Evolutionary conservation across 2,888 invertebrate genomes (phyloP).

Genomic region (Zhuqinia jingwanae): DNA sequence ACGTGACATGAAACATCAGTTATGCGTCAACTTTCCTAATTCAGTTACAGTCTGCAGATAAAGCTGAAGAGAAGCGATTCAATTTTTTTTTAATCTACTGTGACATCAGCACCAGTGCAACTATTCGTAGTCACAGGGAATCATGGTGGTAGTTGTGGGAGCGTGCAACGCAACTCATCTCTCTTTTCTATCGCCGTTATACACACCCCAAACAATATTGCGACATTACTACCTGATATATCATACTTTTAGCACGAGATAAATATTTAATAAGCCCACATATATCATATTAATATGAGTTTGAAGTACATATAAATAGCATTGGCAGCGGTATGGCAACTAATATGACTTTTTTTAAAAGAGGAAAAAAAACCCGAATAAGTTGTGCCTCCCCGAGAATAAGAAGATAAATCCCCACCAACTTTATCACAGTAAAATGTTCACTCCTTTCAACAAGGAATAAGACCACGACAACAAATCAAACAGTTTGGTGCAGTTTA

Average conservation of each 20-base stretch:
- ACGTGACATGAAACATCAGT: background rate
- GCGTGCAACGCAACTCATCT: slow-evolving; percentile 12
- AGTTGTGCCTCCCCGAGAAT: background rate
- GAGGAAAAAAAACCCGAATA: background rate
- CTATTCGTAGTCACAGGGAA: background rate
- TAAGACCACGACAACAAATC: too few species aligned
- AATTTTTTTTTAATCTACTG: slow-evolving; percentile 45
- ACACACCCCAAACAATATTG: background rate
- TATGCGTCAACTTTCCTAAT: slow-evolving; percentile 59
- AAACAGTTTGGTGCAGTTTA: too few species aligned
- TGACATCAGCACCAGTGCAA: slow-evolving; percentile 45
- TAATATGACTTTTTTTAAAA: background rate
- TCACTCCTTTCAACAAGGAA: too few species aligned
- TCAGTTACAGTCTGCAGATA: slow-evolving; percentile 46
- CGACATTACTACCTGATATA: slow-evolving; percentile 9
- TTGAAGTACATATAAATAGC: too few species aligned
- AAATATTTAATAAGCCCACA: slow-evolving; percentile 8
- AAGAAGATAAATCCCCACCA: too few species aligned
- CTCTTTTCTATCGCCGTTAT: too few species aligned
- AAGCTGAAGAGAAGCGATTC: slow-evolving; percentile 46
- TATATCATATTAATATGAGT: background rate
- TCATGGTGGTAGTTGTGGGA: slow-evolving; percentile 30
- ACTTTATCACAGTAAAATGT: too few species aligned
- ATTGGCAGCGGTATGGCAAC: too few species aligned
- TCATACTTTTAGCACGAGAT: background rate